Evolutionary conservation across 2,888 invertebrate species (phyloP).

Genomic region (Philereme vetulata): DNA sequence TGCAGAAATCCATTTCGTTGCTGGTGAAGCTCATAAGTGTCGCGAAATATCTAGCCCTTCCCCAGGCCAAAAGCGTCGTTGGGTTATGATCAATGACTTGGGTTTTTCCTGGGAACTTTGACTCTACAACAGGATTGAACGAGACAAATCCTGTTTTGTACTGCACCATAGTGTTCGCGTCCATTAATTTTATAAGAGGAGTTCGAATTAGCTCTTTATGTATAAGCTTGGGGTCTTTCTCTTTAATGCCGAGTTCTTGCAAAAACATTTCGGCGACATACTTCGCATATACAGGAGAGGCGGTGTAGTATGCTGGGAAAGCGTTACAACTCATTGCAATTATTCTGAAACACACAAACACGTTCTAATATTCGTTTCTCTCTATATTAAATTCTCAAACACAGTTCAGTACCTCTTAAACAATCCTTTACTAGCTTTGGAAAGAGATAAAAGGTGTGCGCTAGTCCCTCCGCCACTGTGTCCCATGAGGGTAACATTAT

Average conservation of each 20-base stretch:
- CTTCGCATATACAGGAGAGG: conserved; percentile 42
- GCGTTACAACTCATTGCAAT: conserved; percentile 45
- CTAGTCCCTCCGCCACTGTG: conserved; percentile 61
- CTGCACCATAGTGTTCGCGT: conserved; percentile 40
- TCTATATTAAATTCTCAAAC: neutral
- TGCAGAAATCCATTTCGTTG: conserved; percentile 34
- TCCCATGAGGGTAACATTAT: conserved; percentile 61
- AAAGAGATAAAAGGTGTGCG: conserved; percentile 57
- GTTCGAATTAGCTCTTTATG: conserved; percentile 39
- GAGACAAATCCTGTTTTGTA: conserved; percentile 34
- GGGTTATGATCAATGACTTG: conserved; percentile 49
- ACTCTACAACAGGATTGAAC: conserved; percentile 48
- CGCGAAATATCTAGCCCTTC: conserved; percentile 47
- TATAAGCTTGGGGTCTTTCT: conserved; percentile 43
- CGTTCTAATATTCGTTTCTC: neutral
- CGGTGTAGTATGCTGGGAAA: conserved; percentile 36
- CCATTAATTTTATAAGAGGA: conserved; percentile 49
- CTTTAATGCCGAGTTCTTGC: conserved; percentile 62
- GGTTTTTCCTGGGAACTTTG: conserved; percentile 36
- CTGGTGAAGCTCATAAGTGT: conserved; percentile 41
- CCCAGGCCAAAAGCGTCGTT: conserved; percentile 39
- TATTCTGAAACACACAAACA: conserved; percentile 35
- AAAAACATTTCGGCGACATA: conserved; percentile 42
- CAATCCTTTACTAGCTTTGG: conserved; percentile 53
- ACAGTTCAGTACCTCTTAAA: conserved; percentile 50